Percentiles rank a stretch among this genome's conserved stretches.
phyloP scores from a whole-genome alignment of 2,113 vertebrate genomes.

The Apistogramma diplotaenia region DNA sequence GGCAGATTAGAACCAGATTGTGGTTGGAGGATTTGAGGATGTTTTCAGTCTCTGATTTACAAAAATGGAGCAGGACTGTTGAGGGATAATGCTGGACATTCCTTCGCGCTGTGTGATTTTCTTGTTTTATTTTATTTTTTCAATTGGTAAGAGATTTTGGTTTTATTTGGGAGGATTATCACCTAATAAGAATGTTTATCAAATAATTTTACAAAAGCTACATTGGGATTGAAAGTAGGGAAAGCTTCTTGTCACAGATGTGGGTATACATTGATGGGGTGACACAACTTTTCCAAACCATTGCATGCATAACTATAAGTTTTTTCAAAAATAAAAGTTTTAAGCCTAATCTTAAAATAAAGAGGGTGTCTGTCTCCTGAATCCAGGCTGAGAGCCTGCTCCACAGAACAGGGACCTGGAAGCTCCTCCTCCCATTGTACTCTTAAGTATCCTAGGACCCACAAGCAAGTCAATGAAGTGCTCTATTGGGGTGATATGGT shows the following conservation, averaged over 20 bases:
- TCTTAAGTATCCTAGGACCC: too few relatives aligned
- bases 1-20: constrained; percentile 53
- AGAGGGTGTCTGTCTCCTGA: too few relatives aligned
- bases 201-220: neutral
- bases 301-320: neutral
- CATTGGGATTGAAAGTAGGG: neutral
- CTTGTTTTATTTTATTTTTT: neutral
- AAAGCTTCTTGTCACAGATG: neutral
- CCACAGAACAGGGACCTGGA: too few relatives aligned
- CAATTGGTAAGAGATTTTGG: neutral
- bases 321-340: too few relatives aligned
- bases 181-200: neutral
- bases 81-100: neutral
- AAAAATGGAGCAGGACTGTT: constrained; percentile 3
- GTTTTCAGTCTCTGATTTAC: constrained; percentile 27
- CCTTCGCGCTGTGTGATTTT: neutral
- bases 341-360: too few relatives aligned
- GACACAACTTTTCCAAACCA: too few relatives aligned
- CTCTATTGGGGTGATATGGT: too few relatives aligned
- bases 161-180: neutral
- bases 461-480: too few relatives aligned
- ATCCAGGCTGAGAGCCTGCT: too few relatives aligned
- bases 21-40: constrained; percentile 37
- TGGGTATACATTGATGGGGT: neutral
- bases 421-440: too few relatives aligned